Evolutionary conservation across 1,140 invertebrate species (phyloP).

Genomic region (Cherax quadricarinatus): DNA sequence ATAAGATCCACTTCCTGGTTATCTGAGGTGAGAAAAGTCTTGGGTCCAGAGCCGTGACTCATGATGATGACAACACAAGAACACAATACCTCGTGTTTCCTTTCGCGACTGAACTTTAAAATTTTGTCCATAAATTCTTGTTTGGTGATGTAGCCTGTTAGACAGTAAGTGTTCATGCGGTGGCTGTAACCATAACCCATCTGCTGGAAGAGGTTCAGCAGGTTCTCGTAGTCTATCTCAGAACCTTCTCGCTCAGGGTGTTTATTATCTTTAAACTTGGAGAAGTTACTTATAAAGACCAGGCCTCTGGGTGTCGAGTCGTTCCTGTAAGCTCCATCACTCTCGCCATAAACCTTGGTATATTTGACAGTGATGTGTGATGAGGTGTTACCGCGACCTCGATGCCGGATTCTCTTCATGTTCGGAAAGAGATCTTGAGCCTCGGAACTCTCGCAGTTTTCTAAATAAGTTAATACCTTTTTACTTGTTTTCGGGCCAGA

Average conservation of each 20-base stretch:
- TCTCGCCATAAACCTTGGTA: conserved; percentile 61
- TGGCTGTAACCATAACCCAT: conserved; percentile 55
- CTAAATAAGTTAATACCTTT: not conserved
- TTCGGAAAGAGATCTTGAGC: not conserved
- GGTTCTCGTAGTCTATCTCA: conserved; percentile 44
- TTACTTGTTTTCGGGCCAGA: not conserved
- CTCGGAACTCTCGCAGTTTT: not conserved
- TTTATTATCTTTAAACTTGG: conserved; percentile 30
- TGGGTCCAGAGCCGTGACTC: conserved; percentile 64
- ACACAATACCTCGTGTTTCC: conserved; percentile 31
- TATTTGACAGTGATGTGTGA: conserved; percentile 59
- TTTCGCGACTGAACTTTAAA: conserved; percentile 29
- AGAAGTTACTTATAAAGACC: conserved; percentile 65
- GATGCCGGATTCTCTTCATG: not conserved
- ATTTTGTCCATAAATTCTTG: conserved; percentile 46
- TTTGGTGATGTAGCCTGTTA: conserved; percentile 54
- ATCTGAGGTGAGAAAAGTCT: conserved; percentile 67
- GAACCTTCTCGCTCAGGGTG: conserved; percentile 54
- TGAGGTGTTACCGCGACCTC: not conserved
- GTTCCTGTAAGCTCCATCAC: conserved; percentile 65
- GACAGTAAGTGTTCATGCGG: conserved; percentile 49
- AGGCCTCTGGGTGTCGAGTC: conserved; percentile 65
- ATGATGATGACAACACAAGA: conserved; percentile 60
- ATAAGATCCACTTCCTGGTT: conserved; percentile 64
- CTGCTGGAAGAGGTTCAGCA: conserved; percentile 66